Conservation (phyloP, 1,140 invertebrate genomes). For the Cyrtorhinus lividipennis region DNA sequence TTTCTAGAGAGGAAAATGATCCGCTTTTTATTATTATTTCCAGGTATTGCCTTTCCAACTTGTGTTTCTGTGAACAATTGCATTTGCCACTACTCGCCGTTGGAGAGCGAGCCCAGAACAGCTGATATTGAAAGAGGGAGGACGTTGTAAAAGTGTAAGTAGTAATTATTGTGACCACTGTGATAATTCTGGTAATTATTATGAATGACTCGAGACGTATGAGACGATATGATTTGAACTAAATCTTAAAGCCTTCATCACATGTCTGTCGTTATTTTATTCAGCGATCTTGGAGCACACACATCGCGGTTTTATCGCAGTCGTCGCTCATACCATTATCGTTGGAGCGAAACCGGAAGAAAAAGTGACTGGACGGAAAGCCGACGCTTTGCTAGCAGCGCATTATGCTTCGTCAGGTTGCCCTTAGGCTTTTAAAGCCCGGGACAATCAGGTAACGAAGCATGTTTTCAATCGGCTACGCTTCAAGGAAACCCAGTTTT, state of each 20-base stretch:
- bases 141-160: constrained; percentile 97
- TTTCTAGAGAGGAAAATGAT: too few relatives aligned
- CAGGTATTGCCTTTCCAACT: constrained; percentile 90
- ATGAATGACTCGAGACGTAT: too few relatives aligned
- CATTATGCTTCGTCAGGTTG: constrained; percentile 88
- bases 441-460: too few relatives aligned
- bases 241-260: too few relatives aligned
- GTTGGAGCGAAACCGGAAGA: constrained; percentile 59
- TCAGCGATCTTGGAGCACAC: constrained; percentile 92
- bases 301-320: constrained; percentile 98
- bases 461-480: too few relatives aligned
- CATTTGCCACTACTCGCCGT: constrained; percentile 96
- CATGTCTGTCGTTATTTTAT: too few relatives aligned
- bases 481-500: too few relatives aligned
- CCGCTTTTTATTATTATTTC: too few relatives aligned
- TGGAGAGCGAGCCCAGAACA: constrained; percentile 75
- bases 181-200: too few relatives aligned
- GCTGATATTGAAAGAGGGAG: constrained; percentile 71
- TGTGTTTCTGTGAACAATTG: constrained; percentile 98
- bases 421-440: too few relatives aligned
- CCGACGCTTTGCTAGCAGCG: constrained; percentile 90
- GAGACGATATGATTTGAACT: too few relatives aligned
- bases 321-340: constrained; percentile 92
- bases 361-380: constrained; percentile 70
- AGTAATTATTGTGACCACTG: too few relatives aligned